A percentile compares a stretch with the other conserved stretches of the same genome.
These are phyloP conservation scores for Adela reaumurella DNA, from an alignment of 2,888 invertebrate genomes.

Conservation along the genomic window DNA sequence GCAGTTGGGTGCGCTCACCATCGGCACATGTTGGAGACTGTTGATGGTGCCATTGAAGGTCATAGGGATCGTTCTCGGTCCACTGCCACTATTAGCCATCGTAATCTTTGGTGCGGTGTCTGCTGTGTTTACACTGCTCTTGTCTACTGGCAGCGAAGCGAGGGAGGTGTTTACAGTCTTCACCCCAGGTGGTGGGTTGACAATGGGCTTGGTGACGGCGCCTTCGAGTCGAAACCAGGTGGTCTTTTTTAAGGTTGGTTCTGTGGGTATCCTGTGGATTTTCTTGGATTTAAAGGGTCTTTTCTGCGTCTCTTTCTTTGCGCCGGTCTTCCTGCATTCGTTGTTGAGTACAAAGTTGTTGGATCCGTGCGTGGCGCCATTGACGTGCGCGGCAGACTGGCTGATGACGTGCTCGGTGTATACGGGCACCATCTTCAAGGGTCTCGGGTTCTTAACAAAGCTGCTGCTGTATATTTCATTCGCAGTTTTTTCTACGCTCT, in stretches of 20 bases:
- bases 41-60: constrained; percentile 33
- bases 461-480: background rate
- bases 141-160: constrained; percentile 13
- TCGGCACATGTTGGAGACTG: constrained; percentile 39
- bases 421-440: background rate
- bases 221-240: background rate
- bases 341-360: constrained; percentile 39
- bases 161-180: background rate
- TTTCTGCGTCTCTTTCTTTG: constrained; percentile 31
- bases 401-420: background rate
- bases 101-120: constrained; percentile 40
- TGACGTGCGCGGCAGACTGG: constrained; percentile 17
- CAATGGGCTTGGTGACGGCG: background rate
- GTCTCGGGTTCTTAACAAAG: background rate
- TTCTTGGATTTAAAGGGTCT: constrained; percentile 14
- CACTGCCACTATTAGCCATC: constrained; percentile 40
- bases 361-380: constrained; percentile 45
- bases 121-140: constrained; percentile 23
- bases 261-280: background rate
- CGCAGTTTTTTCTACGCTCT: background rate
- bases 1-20: constrained; percentile 39
- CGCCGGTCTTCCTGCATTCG: constrained; percentile 23
- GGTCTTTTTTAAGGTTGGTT: background rate
- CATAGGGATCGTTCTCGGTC: constrained; percentile 39
- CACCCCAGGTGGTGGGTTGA: background rate